Conservation (phyloP, 2,797 vertebrate species). For the Arnoldichthys spilopterus region DNA sequence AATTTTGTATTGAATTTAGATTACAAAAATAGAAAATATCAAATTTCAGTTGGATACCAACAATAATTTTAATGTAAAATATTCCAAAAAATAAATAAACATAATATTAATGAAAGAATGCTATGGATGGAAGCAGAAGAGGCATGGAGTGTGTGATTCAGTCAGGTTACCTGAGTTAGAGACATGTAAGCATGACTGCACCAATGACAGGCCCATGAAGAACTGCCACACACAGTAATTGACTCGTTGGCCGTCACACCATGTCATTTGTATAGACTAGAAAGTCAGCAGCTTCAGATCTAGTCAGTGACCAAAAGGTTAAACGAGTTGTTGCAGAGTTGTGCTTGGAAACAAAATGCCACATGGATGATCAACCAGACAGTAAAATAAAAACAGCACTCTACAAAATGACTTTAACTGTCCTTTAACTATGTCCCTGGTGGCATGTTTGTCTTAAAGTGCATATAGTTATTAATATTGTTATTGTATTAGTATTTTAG, state of each 20-base stretch:
- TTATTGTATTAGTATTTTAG: neutral
- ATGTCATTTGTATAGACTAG: conserved; percentile 53
- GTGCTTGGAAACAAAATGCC: conserved; percentile 56
- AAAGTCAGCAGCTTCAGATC: conserved; percentile 56
- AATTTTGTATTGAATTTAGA: too few relatives aligned
- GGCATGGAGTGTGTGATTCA: conserved; percentile 41
- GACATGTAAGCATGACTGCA: conserved; percentile 52
- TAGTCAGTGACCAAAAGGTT: conserved; percentile 57
- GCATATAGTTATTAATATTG: neutral
- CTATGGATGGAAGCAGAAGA: conserved; percentile 4
- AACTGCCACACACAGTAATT: conserved; percentile 59
- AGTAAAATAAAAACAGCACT: conserved; percentile 29
- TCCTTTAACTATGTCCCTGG: conserved; percentile 45
- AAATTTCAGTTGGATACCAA: too few relatives aligned
- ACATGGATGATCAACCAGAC: conserved; percentile 67
- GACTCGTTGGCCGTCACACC: conserved; percentile 56
- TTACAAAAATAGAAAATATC: too few relatives aligned
- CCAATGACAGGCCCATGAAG: conserved; percentile 55
- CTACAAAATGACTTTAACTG: conserved; percentile 29
- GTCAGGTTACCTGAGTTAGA: conserved; percentile 53
- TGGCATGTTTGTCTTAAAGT: neutral
- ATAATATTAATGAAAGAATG: neutral
- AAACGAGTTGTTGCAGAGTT: conserved; percentile 53
- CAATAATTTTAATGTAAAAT: too few relatives aligned
- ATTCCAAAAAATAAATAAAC: neutral